phyloP scores from a whole-genome alignment of 2,797 vertebrate species.

The Amblyopsis hoosieri region DNA sequence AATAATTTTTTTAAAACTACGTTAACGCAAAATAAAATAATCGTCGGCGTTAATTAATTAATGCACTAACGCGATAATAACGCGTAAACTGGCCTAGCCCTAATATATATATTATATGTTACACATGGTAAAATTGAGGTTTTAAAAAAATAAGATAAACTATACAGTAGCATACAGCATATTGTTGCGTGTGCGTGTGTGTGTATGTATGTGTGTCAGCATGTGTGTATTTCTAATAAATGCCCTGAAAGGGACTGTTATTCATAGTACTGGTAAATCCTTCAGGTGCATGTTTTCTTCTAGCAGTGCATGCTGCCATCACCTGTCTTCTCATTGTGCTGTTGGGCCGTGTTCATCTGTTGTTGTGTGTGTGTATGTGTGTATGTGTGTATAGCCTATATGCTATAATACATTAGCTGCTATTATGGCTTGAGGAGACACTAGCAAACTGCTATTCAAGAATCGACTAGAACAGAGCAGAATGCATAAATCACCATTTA shows the following conservation, averaged over 20 bases:
- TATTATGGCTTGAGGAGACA: slow-evolving; percentile 42
- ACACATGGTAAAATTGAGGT: too few species aligned
- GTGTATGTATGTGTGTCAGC: slow-evolving; percentile 1
- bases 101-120: too few species aligned
- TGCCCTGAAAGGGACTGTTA: slow-evolving; percentile 23
- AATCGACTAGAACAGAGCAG: slow-evolving; percentile 19
- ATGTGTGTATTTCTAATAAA: slow-evolving; percentile 25
- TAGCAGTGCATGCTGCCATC: slow-evolving; percentile 15
- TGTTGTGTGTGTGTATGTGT: background rate
- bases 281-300: slow-evolving; percentile 33
- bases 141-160: too few species aligned
- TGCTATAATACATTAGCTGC: slow-evolving; percentile 20
- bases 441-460: slow-evolving; percentile 32
- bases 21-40: too few species aligned
- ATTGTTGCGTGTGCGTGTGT: background rate
- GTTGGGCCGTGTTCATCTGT: slow-evolving; percentile 14
- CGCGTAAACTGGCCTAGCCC: too few species aligned
- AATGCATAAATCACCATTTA: slow-evolving; percentile 52
- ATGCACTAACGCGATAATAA: too few species aligned
- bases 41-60: too few species aligned
- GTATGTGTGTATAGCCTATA: slow-evolving; percentile 5
- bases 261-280: slow-evolving; percentile 29
- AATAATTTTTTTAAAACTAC: too few species aligned
- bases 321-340: slow-evolving; percentile 26
- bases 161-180: too few species aligned